These are phyloP conservation scores for Zenarchopterus dispar DNA, from an alignment of 2,797 vertebrate species.

Conservation along the genomic window DNA sequence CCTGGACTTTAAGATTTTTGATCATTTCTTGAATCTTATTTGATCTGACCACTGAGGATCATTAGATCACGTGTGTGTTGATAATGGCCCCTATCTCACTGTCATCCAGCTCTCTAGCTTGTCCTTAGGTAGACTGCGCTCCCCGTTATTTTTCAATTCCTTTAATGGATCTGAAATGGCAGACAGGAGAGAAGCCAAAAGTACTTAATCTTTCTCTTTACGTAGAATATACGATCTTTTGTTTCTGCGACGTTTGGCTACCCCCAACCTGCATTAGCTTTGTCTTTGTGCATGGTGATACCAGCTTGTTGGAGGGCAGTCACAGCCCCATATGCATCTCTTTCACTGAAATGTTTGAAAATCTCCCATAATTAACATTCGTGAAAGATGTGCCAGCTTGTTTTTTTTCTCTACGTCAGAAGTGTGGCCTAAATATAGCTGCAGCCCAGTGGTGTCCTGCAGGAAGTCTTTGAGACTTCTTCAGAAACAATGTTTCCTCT, in stretches of 20 bases:
- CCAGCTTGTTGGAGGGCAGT: constrained; percentile 15
- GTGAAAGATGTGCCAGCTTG: constrained; percentile 25
- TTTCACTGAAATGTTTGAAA: constrained; percentile 44
- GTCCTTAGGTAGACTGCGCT: constrained; percentile 32
- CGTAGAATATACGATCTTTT: constrained; percentile 5
- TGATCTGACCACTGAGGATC: constrained; percentile 22
- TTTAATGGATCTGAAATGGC: constrained; percentile 6
- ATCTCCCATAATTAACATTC: constrained; percentile 37
- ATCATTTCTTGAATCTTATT: constrained; percentile 42
- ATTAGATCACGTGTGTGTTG: constrained; percentile 5
- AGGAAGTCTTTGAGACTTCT: constrained; percentile 28
- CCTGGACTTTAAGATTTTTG: constrained; percentile 46
- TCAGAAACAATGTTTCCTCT: constrained; percentile 37
- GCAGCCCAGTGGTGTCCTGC: constrained; percentile 23
- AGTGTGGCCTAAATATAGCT: constrained; percentile 61
- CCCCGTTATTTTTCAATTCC: constrained; percentile 1
- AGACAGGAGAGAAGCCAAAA: constrained; percentile 8
- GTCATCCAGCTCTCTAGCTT: constrained; percentile 34
- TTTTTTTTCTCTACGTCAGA: constrained; percentile 12
- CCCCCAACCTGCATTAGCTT: constrained; percentile 28
- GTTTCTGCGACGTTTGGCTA: constrained; percentile 11
- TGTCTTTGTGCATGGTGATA: not conserved
- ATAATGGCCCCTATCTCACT: constrained; percentile 32
- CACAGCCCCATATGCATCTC: not conserved
- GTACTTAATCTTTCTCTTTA: constrained; percentile 5